Evolutionary conservation across 2,797 vertebrate species (phyloP).

Genomic region (Danio aesculapii): DNA sequence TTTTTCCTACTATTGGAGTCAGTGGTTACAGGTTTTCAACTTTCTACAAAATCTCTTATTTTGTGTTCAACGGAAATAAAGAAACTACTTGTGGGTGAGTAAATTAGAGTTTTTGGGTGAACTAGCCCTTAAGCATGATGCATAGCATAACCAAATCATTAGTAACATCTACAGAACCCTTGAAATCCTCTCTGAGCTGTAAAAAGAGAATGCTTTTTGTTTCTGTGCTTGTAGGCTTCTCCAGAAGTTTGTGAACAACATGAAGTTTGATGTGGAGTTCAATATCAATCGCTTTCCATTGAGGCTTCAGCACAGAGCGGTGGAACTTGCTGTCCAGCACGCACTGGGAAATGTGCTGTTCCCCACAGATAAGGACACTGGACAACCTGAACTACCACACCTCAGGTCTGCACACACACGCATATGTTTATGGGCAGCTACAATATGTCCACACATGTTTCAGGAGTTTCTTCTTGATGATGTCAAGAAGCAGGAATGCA

Average conservation of each 20-base stretch:
- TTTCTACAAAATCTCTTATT: too few relatives aligned
- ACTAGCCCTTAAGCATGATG: too few relatives aligned
- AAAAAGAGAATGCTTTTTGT: background rate
- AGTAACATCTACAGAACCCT: background rate
- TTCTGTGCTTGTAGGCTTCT: conserved; percentile 76
- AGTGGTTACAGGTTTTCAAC: too few relatives aligned
- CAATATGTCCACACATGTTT: background rate
- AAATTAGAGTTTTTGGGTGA: too few relatives aligned
- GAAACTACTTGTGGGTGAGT: too few relatives aligned
- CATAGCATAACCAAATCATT: background rate
- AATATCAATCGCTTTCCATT: conserved; percentile 87
- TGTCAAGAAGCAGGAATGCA: background rate
- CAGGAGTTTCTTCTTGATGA: background rate
- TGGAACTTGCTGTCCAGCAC: conserved; percentile 71
- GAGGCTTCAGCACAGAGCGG: conserved; percentile 86
- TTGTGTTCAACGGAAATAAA: too few relatives aligned
- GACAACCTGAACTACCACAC: conserved; percentile 53
- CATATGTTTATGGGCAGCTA: background rate
- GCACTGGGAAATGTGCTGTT: conserved; percentile 82
- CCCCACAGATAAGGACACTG: conserved; percentile 70
- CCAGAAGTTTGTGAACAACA: conserved; percentile 77
- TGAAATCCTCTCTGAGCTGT: background rate
- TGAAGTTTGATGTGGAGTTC: conserved; percentile 91
- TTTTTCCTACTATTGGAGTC: too few relatives aligned
- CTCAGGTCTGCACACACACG: conserved; percentile 68